A percentile compares a stretch with the other conserved stretches of the same genome.
phyloP scores from a whole-genome alignment of 2,888 invertebrate species.

The Mycalesis mineus region DNA sequence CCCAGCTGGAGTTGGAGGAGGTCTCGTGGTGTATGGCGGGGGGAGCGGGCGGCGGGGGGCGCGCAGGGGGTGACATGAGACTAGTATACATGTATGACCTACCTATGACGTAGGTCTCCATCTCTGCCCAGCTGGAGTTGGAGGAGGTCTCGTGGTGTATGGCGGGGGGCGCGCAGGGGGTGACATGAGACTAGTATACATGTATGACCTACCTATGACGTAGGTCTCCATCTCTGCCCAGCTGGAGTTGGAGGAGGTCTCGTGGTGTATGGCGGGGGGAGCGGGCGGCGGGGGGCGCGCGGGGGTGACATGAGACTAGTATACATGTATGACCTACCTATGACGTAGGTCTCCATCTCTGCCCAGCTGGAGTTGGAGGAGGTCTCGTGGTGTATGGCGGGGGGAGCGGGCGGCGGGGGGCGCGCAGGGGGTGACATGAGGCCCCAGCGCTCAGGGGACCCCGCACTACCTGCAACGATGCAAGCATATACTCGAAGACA shows the following conservation, averaged over 20 bases:
- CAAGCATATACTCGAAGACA: too few relatives aligned
- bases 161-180: constrained; percentile 48
- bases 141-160: constrained; percentile 77
- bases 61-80: constrained; percentile 69
- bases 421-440: constrained; percentile 57
- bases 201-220: constrained; percentile 88
- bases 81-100: too few relatives aligned
- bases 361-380: constrained; percentile 94
- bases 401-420: constrained; percentile 18
- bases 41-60: constrained; percentile 22
- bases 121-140: constrained; percentile 94
- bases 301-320: constrained; percentile 65
- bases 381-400: constrained; percentile 61
- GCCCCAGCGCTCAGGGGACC: constrained; percentile 53
- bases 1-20: constrained; percentile 93
- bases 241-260: constrained; percentile 89
- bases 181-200: constrained; percentile 67
- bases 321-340: too few relatives aligned
- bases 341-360: constrained; percentile 91
- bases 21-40: constrained; percentile 60
- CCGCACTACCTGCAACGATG: constrained; percentile 33
- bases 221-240: constrained; percentile 95
- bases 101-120: constrained; percentile 94
- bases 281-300: constrained; percentile 25
- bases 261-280: constrained; percentile 40